Evolutionary conservation across 2,113 vertebrate species (phyloP), one percentile per base, ranked within the genome.

Genomic region (Tupaia chinensis): DNA sequence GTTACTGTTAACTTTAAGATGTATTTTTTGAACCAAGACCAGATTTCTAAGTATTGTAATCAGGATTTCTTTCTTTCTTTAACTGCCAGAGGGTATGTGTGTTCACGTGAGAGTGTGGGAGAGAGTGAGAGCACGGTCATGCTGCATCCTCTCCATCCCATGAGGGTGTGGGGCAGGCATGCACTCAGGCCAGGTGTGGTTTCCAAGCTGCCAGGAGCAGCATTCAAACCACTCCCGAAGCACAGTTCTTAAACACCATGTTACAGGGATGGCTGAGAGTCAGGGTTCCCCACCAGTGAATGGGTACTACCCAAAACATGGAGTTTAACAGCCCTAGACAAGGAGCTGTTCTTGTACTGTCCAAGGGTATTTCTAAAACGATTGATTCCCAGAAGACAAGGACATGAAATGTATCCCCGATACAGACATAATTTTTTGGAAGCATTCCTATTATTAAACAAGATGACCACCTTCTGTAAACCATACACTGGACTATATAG

Each of bases 361-460:
- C 17, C 84, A 95, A 80, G 1, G 44, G 2, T 96, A 34, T 94
- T 89, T 89, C 70, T 34, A 87, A 87, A 87, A 63, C 19, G 16
- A 73, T 60, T 73, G 53, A 69, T 87, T 63, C 54, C 80, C 83
- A 14, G 27, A 86, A 84, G 92, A 92, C 60, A 73, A 12, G 20
- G 13, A 70, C 68, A 89, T 77, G 27, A 93, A 76, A 81, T 88
- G 10, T 92, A 92, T 77, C 9, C 69, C 34, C 11, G 15, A 82
- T 8, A 73, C 16, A 68, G 53, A 76, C 7, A 32, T 73, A 54
- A 84, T 76, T 89, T 61, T 54, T 54, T 29, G 13, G 29, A 7
- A 69, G 72, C 34, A 69, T 44, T 25, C 77, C 79, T 82, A 63
- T 77, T 63, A 66, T 77, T 80, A 85, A 32, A 27, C 32, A 94